Percentiles rank a stretch among this genome's conserved stretches.
These are phyloP conservation scores for Leucania comma DNA, from an alignment of 2,888 invertebrate species.

Conservation along the genomic window DNA sequence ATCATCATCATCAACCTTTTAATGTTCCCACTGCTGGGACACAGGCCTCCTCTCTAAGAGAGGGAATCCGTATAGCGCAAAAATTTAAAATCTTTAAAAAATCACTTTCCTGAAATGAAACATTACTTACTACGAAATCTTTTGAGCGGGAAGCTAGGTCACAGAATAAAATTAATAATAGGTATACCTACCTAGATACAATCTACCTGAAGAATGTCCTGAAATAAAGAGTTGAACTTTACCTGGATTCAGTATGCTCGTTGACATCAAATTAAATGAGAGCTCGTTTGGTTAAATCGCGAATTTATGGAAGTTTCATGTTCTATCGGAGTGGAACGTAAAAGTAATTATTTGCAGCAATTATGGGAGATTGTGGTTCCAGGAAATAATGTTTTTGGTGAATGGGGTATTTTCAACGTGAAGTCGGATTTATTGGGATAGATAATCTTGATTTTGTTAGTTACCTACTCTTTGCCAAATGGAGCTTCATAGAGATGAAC, in stretches of 20 bases:
- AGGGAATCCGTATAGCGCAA: constrained; percentile 10
- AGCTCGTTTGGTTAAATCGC: constrained; percentile 43
- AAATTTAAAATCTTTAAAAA: constrained; percentile 34
- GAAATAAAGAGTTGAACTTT: constrained; percentile 31
- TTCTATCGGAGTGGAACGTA: constrained; percentile 24
- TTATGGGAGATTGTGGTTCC: constrained; percentile 31
- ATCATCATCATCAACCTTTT: too few relatives aligned
- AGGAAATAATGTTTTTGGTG: constrained; percentile 27
- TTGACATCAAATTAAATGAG: constrained; percentile 36
- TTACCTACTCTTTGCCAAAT: background rate
- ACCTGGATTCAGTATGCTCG: constrained; percentile 40
- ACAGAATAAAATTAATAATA: constrained; percentile 29
- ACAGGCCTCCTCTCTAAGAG: too few relatives aligned
- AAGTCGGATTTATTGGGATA: background rate
- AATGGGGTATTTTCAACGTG: constrained; percentile 11
- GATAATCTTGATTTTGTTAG: constrained; percentile 8
- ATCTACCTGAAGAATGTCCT: constrained; percentile 28
- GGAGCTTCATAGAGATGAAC: background rate
- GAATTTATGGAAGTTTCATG: constrained; percentile 58
- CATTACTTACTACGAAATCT: constrained; percentile 30
- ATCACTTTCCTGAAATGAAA: constrained; percentile 32
- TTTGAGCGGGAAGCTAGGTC: constrained; percentile 33
- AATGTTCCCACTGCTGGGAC: too few relatives aligned
- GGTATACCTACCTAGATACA: too few relatives aligned
- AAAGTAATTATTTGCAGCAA: constrained; percentile 46